Evolutionary conservation across 2,797 vertebrate species (phyloP).

Genomic region (Poecilia velifera): DNA sequence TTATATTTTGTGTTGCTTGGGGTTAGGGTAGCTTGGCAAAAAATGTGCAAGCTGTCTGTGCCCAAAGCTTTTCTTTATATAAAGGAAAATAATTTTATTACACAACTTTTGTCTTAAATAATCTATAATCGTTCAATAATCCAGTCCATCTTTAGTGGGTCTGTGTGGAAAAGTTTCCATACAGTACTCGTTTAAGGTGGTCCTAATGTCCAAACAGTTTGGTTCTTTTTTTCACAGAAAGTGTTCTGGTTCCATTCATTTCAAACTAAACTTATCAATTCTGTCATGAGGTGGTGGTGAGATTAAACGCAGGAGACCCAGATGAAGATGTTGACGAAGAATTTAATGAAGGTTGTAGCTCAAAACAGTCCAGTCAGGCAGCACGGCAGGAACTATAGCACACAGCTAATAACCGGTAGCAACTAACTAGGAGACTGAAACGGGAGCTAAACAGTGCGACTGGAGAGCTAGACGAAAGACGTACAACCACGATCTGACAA

Average conservation of each 20-base stretch:
- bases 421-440: no score
- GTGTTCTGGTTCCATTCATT: not conserved
- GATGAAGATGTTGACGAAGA: no score
- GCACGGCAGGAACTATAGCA: no score
- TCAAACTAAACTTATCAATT: not conserved
- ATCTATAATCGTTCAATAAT: not conserved
- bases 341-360: no score
- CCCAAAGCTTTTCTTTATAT: not conserved
- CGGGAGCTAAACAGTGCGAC: no score
- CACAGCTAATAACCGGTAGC: no score
- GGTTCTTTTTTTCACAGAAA: not conserved
- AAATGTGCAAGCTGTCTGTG: not conserved
- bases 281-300: no score
- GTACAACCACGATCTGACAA: no score
- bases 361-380: no score
- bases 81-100: not conserved
- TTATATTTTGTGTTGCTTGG: not conserved
- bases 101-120: not conserved
- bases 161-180: not conserved
- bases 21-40: not conserved
- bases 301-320: no score
- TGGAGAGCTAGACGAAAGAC: no score
- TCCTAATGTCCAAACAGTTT: not conserved
- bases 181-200: not conserved
- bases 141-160: not conserved